Evolutionary conservation across 2,888 invertebrate genomes (phyloP).

Genomic region (Coelinius sp.): DNA sequence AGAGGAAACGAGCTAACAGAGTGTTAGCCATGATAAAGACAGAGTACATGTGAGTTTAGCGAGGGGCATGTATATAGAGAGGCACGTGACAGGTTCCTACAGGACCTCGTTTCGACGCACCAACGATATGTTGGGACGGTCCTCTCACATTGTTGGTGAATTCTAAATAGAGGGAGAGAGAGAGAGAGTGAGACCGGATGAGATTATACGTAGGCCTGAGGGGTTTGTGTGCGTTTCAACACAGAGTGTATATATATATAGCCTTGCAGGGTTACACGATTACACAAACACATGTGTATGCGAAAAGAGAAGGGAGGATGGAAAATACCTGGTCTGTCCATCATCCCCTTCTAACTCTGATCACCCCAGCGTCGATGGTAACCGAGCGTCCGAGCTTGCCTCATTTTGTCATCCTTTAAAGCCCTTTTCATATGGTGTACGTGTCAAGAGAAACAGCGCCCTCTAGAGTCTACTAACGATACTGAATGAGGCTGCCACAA

Average conservation of each 20-base stretch:
- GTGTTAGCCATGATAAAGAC: constrained; percentile 16
- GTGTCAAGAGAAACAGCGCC: background rate
- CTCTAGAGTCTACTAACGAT: background rate
- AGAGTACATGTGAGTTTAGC: constrained; percentile 20
- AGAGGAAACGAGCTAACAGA: constrained; percentile 16
- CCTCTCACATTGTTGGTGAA: constrained; percentile 32
- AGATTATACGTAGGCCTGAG: constrained; percentile 41
- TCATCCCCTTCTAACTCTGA: constrained; percentile 58
- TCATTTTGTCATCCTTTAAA: constrained; percentile 49
- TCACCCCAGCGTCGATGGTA: constrained; percentile 52
- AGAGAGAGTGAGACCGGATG: constrained; percentile 37
- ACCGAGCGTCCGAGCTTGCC: constrained; percentile 50
- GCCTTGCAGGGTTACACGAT: constrained; percentile 38
- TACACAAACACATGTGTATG: constrained; percentile 37
- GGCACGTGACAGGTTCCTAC: constrained; percentile 52
- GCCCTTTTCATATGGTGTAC: background rate
- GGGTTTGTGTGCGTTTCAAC: constrained; percentile 31
- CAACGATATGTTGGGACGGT: constrained; percentile 48
- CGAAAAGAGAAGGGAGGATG: constrained; percentile 44
- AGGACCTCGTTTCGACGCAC: constrained; percentile 55
- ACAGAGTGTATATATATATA: background rate
- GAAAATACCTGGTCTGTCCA: constrained; percentile 60
- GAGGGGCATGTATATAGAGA: constrained; percentile 6
- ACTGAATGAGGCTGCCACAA: background rate
- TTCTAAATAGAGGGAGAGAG: constrained; percentile 31